phyloP scores from a whole-genome alignment of 2,888 invertebrate genomes.

The Troglohyphantes excavatus region DNA sequence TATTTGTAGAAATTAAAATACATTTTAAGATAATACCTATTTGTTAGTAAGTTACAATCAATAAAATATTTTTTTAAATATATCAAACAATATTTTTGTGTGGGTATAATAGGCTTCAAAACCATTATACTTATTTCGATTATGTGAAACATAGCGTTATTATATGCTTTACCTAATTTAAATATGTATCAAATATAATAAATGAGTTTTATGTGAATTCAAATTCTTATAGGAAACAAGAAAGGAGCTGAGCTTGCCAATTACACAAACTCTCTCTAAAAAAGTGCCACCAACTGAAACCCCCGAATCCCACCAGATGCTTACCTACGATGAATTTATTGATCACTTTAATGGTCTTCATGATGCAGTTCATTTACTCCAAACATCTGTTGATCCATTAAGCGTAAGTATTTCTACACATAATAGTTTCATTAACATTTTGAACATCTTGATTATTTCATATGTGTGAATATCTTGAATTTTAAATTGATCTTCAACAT shows the following conservation, averaged over 20 bases:
- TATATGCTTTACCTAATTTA: too few relatives aligned
- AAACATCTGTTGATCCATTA: constrained; percentile 83
- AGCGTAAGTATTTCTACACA: constrained; percentile 15
- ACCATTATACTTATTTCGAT: too few relatives aligned
- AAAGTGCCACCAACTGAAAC: constrained; percentile 52
- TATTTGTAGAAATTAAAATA: too few relatives aligned
- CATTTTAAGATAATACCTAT: too few relatives aligned
- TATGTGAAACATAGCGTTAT: too few relatives aligned
- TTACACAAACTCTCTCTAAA: constrained; percentile 80
- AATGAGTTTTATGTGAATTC: too few relatives aligned
- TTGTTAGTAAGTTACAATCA: too few relatives aligned
- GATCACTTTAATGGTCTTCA: constrained; percentile 91
- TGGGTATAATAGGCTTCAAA: too few relatives aligned
- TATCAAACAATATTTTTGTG: too few relatives aligned
- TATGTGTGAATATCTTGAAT: neutral
- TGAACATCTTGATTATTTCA: neutral
- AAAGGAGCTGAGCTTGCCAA: constrained; percentile 86
- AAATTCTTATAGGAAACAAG: constrained; percentile 86
- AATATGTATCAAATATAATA: too few relatives aligned
- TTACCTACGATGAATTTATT: constrained; percentile 90
- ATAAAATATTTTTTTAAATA: too few relatives aligned
- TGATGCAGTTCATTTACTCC: constrained; percentile 90
- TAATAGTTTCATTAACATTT: neutral
- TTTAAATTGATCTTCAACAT: neutral
- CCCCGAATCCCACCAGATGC: constrained; percentile 82